Base-by-base conservation (phyloP, 2,113 vertebrate genomes). In the Pipa parva region DNA sequence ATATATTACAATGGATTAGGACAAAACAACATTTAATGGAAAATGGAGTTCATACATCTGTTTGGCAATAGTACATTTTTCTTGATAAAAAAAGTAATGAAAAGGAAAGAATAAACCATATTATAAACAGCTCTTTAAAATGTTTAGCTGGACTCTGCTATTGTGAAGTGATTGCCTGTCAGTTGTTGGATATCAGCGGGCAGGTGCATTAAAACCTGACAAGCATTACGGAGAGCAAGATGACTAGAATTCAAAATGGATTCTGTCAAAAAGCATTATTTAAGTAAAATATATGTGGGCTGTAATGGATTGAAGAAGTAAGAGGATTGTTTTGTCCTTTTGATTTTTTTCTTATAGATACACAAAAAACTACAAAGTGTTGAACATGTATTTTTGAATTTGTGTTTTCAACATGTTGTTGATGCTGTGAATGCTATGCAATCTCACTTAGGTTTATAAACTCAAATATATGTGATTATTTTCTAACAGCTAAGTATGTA, bases 81-180 rank as follows among this genome's bases (percentile, higher is more conserved):
- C 37, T 31, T 46, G 59, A 61, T 21, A 25, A 42, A 25, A 28
- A 48, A 48, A 48, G 15, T 25, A 59, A 17, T 15, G 31, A 48
- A 36, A 36, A 36, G 2, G 3, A 36, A 36, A 39, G 21, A 21
- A 61, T 17, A 17, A 9, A 46, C 37, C 15, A 12, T 54, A 61
- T 18, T 48, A 15, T 29, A 61, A 46, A 61, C 39, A 45, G 26
- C 18, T 29, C 46, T 15, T 28, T 26, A 22, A 48, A 61, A 61
- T 20, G 37, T 25, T 15, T 61, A 20, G 5, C 59, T 61, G 59
- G 59, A 48, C 39, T 42, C n/a, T 42, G 36, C 57, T 59, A 59
- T 59, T 59, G 57, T 59, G 24, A n/a, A 61, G 27, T 29, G 26
- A 61, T 48, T 59, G 56, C 8, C 24, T 54, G 50, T 54, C 50